A percentile compares a stretch with the other conserved stretches of the same genome.
phyloP scores from a whole-genome alignment of 2,113 vertebrate species.

The Thermophis baileyi region DNA sequence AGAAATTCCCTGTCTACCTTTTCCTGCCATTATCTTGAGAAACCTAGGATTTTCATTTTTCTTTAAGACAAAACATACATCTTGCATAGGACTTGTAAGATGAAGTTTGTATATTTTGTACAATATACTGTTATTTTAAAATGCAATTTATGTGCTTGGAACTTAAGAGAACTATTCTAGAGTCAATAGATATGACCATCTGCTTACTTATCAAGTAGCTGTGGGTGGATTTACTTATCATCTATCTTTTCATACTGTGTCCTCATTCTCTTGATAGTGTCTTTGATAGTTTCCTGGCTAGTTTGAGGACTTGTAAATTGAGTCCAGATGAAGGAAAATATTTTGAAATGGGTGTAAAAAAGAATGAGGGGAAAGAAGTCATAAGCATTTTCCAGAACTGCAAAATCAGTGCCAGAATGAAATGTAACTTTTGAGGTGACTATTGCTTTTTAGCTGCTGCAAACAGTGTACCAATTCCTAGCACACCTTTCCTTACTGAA shows the following conservation, averaged over 20 bases:
- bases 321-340: conserved; percentile 51
- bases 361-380: background rate
- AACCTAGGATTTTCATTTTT: background rate
- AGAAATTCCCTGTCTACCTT: background rate
- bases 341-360: conserved; percentile 10
- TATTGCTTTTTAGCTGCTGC: background rate
- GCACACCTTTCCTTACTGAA: background rate
- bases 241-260: conserved; percentile 12
- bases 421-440: background rate
- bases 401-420: conserved; percentile 8
- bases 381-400: background rate
- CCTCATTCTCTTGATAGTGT: background rate
- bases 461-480: conserved; percentile 9
- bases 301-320: conserved; percentile 59
- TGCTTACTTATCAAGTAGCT: background rate
- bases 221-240: conserved; percentile 14
- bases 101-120: background rate
- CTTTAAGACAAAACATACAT: background rate
- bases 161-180: background rate
- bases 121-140: background rate
- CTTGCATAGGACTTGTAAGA: background rate
- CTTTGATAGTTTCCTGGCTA: conserved; percentile 53
- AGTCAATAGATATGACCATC: background rate
- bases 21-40: background rate
- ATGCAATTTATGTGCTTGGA: background rate